phyloP scores from a whole-genome alignment of 2,888 invertebrate species.

The Mimumesa dahlbomi region DNA sequence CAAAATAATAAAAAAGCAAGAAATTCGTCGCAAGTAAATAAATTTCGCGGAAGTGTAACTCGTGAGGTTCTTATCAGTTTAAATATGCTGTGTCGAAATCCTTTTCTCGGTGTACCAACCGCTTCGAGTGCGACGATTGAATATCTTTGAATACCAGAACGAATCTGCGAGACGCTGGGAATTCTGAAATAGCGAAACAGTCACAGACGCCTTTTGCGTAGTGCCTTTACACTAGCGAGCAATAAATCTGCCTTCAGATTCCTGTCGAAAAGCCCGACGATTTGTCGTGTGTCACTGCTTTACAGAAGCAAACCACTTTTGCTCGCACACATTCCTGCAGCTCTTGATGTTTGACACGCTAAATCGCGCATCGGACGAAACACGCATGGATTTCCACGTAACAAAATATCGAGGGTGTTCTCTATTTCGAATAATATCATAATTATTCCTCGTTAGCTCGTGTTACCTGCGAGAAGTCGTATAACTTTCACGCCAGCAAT shows the following conservation, averaged over 20 bases:
- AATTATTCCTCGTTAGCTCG: not conserved
- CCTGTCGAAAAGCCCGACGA: constrained; percentile 68
- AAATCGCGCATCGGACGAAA: constrained; percentile 23
- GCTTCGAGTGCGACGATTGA: constrained; percentile 30
- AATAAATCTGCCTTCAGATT: constrained; percentile 70
- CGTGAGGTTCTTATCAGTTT: not conserved
- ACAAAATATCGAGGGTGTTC: not conserved
- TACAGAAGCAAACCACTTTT: constrained; percentile 51
- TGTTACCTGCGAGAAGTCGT: not conserved
- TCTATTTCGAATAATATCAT: not conserved
- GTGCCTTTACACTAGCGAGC: constrained; percentile 56
- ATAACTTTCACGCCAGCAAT: no score
- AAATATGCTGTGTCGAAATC: constrained; percentile 1
- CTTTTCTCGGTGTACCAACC: constrained; percentile 13
- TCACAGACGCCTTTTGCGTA: constrained; percentile 39
- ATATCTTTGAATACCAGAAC: constrained; percentile 24
- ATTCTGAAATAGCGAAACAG: constrained; percentile 37
- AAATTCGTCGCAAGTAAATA: not conserved
- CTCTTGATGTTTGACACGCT: constrained; percentile 48
- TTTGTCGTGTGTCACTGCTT: constrained; percentile 71
- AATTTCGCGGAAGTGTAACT: not conserved
- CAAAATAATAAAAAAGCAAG: no score
- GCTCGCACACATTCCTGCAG: constrained; percentile 40
- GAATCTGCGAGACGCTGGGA: constrained; percentile 23
- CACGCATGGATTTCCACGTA: not conserved